Base-by-base conservation (phyloP, 2,797 vertebrate genomes). In the Melanotaenia parkinsoni region DNA sequence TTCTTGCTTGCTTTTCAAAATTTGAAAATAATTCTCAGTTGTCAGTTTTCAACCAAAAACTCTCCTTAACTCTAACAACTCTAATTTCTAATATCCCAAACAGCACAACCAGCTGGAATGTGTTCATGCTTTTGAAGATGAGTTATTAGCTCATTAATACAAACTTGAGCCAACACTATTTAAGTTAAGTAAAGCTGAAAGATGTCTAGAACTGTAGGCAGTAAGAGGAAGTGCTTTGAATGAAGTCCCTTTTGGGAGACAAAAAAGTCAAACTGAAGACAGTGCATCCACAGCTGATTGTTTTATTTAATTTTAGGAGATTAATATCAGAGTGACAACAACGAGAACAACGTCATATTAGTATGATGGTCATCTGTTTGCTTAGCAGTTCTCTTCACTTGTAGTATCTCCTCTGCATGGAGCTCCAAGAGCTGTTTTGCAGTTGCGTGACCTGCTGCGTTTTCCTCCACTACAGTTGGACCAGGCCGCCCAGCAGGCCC, bases 381-480 rank as follows among this genome's bases (percentile, higher is more conserved):
- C 54, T 73, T 33, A 78, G 75, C 95, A 95, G 71, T 87, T 3
- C 1, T 89, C 87, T 28, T 92, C 88, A 51, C 67, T 77, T 0
- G 0, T 20, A 11, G 0, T 59, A 24, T 93, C 87, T 79, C 96
- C 96, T 65, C 80, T 83, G 72, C 96, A 96, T 0, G 3, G 62
- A 2, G 91, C 93, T 30, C 11, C 74, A 4, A 2, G 5, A 5
- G 93, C 77, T 2, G 72, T 82, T 73, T 91, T 87, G 75, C 88
- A 92, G 63, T 56, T 18, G 0, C 95, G 94, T 4, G 75, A 94
- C 45, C 93, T 92, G 38, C 14, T 87, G 1, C 56, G 94, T 69
- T 70, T 89, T 28, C 66, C 82, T 26, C 67, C 70, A 0, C 4
- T 70, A 12, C 95, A 97, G 13, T 1, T 0, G 9, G 92, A 93